These are phyloP conservation scores for Conops quadrifasciatus DNA, from an alignment of 2,888 invertebrate species.

Conservation along the genomic window DNA sequence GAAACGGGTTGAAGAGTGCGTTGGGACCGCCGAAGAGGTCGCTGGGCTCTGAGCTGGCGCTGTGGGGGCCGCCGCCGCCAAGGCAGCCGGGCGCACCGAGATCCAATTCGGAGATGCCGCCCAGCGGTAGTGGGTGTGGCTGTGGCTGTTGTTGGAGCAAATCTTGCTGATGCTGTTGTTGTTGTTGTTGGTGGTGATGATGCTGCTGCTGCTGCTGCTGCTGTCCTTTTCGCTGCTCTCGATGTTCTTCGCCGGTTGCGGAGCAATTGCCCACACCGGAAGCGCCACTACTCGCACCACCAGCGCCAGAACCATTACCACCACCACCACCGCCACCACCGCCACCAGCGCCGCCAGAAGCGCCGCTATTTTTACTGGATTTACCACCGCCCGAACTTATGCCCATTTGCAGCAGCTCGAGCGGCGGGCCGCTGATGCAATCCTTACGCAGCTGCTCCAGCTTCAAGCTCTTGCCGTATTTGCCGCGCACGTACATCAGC, in stretches of 20 bases:
- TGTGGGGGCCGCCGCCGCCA: conserved; percentile 66
- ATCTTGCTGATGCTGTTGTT: conserved; percentile 30
- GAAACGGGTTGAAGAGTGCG: conserved; percentile 79
- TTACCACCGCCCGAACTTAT: conserved; percentile 62
- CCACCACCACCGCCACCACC: conserved; percentile 36
- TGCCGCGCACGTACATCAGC: conserved; percentile 90
- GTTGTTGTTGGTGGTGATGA: conserved; percentile 38
- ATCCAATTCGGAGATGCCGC: conserved; percentile 46
- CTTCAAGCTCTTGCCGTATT: conserved; percentile 91
- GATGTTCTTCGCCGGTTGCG: conserved; percentile 39
- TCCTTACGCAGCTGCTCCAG: conserved; percentile 88
- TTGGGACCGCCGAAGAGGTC: conserved; percentile 71
- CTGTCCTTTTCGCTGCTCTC: conserved; percentile 22
- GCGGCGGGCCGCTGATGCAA: conserved; percentile 81
- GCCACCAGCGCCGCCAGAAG: conserved; percentile 45
- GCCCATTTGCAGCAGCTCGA: conserved; percentile 75
- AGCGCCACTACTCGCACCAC: conserved; percentile 10
- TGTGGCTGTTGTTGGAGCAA: conserved; percentile 37
- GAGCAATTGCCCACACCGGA: conserved; percentile 29
- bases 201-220: conserved; percentile 43
- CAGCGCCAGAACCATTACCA: conserved; percentile 16
- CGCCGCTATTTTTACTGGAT: conserved; percentile 46
- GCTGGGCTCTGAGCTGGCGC: conserved; percentile 73
- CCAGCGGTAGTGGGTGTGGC: conserved; percentile 35
- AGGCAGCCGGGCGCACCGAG: conserved; percentile 51